Evolutionary conservation across 2,797 vertebrate species (phyloP), one percentile per base, ranked within the genome.

Genomic region (Silurus aristotelis): DNA sequence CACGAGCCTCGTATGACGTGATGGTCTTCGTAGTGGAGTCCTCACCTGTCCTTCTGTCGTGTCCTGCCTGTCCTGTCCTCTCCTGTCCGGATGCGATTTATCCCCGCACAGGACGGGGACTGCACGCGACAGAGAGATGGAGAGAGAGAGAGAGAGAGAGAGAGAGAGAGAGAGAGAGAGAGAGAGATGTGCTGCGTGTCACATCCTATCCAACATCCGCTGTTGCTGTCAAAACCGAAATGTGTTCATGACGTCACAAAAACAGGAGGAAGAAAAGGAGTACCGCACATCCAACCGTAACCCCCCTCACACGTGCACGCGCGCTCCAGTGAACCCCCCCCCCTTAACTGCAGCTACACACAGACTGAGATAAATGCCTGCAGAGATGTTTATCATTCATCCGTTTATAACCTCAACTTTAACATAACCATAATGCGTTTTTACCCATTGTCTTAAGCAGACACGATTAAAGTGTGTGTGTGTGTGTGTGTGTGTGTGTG

Each of bases 81-180:
- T 80, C 38, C 38, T 38, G 43, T 66, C 61, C 78, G 79, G 27
- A 80, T 55, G 63, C 79, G 79, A 48, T 80, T 80, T 66, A 25
- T 80, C n/a, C 38, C 78, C 46, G 78, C 43, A 15, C 55, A 80
- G 79, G 79, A 80, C 61, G 31, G 78, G 6, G n/a, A 12, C 78
- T 27, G 52, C 72, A 25, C 22, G 43, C 38, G 48, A 25, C 48
- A 75, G 14, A 46, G 70, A 71, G 68, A 20, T 17, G 20, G 38
- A 72, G 13, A 71, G 68, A 25, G 63, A 13, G 12, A 27, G 58
- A 61, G 58, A 75, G 27, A 78, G 76, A 43, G 27, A 64, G 77
- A n/a, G 55, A 60, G 27, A 60, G 17, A 46, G n/a, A 75, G 46
- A 55, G 46, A 52, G 72, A 17, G n/a, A 75, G 46, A 13, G 22